Evolutionary conservation across 2,113 vertebrate genomes (phyloP), one percentile per base, ranked within the genome.

Genomic region (Ibidorhyncha struthersii): DNA sequence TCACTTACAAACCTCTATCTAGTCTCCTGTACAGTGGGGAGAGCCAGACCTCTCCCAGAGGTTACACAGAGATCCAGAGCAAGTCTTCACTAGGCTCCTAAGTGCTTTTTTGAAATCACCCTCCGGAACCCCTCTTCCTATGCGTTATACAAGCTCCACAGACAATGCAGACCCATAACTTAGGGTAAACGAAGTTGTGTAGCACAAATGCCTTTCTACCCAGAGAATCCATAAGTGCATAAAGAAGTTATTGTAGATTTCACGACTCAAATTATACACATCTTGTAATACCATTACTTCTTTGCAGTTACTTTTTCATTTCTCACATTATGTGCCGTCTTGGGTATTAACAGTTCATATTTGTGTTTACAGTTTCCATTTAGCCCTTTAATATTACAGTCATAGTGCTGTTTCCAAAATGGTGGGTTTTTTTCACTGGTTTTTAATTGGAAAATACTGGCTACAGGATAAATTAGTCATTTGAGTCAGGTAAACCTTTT

Each of bases 371-470:
- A 13, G 22, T 29, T 96, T 80, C 53, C n/a, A 61, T n/a, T 65
- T 66, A 72, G 27, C 49, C 25, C 62, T 80, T 89, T n/a, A 52
- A 20, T 61, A 53, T 49, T n/a, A 36, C 6, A 82, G 21, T 41
- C 71, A 59, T 5, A 62, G 7, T 20, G 12, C 36, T 53, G 40
- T 4, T 36, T 80, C 5, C 22, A 79, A 84, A 85, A 41, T 27
- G 2, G 6, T 21, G 14, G 23, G 9, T 0, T 2, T 15, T 53
- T 56, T 13, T 19, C 25, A 36, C 14, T 13, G 36, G 5, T 40
- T 95, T 70, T 82, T 63, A 74, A 43, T 43, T 86, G 21, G 59
- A 55, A 71, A 82, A 82, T 27, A n/a, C 32, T 72, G 1, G 0
- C 52, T 49, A 59, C 18, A 53, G 53, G 30, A 61, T 4, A 58